These are phyloP conservation scores for Lepidurus apus DNA, from an alignment of 1,140 invertebrate genomes.

Conservation along the genomic window DNA sequence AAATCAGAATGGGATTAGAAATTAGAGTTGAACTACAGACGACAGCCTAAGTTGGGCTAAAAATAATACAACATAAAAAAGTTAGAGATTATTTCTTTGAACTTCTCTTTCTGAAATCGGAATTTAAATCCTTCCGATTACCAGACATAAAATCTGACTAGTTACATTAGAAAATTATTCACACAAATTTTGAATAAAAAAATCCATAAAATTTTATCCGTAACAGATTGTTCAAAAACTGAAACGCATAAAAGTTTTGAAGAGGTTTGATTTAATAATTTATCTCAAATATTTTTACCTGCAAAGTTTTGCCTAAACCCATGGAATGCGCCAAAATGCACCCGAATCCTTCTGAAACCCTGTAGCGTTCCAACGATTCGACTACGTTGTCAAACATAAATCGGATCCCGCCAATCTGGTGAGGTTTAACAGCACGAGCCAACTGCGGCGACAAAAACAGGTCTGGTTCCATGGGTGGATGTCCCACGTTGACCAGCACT, in stretches of 20 bases:
- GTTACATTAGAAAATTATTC: background rate
- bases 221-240: too few relatives aligned
- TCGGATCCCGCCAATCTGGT: slow-evolving; percentile 92
- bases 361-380: slow-evolving; percentile 80
- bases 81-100: too few relatives aligned
- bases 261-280: background rate
- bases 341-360: slow-evolving; percentile 87
- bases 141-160: background rate
- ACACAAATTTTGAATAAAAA: background rate
- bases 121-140: too few relatives aligned
- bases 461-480: slow-evolving; percentile 84
- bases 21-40: too few relatives aligned
- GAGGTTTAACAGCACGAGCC: slow-evolving; percentile 86
- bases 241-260: too few relatives aligned
- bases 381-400: slow-evolving; percentile 96
- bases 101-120: too few relatives aligned
- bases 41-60: too few relatives aligned
- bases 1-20: too few relatives aligned
- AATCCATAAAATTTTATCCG: slow-evolving; percentile 22
- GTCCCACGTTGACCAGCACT: slow-evolving; percentile 93
- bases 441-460: slow-evolving; percentile 91
- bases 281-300: slow-evolving; percentile 49
- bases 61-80: too few relatives aligned
- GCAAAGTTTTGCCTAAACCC: slow-evolving; percentile 98
- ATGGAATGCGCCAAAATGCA: slow-evolving; percentile 98